Evolutionary conservation across 2,113 vertebrate species (phyloP).

Genomic region (Phaetusa simplex): DNA sequence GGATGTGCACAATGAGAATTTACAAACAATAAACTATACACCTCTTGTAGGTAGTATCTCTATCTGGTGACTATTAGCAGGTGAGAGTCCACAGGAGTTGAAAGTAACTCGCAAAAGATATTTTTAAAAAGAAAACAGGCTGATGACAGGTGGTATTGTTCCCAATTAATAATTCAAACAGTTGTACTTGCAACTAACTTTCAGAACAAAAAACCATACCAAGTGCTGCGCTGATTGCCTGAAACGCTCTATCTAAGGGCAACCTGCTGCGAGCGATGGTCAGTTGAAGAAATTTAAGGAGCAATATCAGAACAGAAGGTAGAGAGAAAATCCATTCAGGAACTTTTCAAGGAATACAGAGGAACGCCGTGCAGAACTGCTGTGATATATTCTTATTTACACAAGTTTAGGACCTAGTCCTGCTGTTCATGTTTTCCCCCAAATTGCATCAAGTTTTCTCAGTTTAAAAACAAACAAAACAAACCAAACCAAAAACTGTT

Average conservation of each 20-base stretch:
- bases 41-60: neutral
- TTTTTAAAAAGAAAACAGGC: neutral
- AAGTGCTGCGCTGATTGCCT: neutral
- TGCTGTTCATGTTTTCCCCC: neutral
- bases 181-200: neutral
- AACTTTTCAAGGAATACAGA: neutral
- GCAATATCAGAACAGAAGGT: neutral
- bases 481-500: rapidly evolving
- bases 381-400: neutral
- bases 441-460: neutral
- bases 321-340: neutral
- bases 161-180: neutral
- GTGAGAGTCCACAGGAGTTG: neutral
- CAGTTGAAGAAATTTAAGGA: neutral
- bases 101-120: neutral
- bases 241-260: neutral
- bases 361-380: neutral
- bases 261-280: neutral
- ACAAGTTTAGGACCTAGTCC: neutral
- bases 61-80: neutral
- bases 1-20: neutral
- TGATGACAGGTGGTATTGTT: neutral
- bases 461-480: neutral
- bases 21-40: neutral
- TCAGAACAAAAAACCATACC: neutral